Evolutionary conservation across 2,113 vertebrate genomes (phyloP).

Genomic region (Meleagris gallopavo): DNA sequence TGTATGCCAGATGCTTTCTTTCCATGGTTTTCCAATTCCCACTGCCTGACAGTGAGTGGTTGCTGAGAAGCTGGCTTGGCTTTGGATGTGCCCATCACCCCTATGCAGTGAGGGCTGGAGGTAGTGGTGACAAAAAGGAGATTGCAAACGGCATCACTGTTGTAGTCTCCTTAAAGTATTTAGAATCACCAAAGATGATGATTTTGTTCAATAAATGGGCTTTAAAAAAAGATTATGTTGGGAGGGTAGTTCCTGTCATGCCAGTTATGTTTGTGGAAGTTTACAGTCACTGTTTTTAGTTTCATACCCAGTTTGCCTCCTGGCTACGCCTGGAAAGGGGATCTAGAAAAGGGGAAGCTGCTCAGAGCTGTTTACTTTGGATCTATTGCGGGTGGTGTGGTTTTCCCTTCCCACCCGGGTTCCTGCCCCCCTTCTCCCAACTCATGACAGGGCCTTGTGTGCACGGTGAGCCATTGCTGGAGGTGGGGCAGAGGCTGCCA

Average conservation of each 20-base stretch:
- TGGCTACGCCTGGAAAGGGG: not conserved
- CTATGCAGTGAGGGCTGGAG: fast-evolving
- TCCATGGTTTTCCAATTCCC: not conserved
- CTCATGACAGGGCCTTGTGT: not conserved
- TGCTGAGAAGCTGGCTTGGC: not conserved
- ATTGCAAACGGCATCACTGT: fast-evolving
- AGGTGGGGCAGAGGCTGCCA: not conserved
- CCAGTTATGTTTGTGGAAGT: not conserved
- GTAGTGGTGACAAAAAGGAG: not conserved
- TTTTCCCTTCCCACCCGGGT: not conserved
- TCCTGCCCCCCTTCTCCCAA: not conserved
- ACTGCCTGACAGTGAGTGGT: not conserved
- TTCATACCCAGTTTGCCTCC: not conserved
- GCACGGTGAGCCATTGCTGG: fast-evolving
- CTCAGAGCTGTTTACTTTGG: not conserved
- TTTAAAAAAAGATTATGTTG: not conserved
- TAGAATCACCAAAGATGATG: not conserved
- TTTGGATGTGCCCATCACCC: not conserved
- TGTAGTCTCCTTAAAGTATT: not conserved
- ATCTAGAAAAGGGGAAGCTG: not conserved
- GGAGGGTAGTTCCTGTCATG: not conserved
- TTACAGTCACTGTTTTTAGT: not conserved
- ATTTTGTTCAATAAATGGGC: not conserved
- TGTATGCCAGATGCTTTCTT: not conserved
- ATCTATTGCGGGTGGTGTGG: not conserved